Conservation (phyloP, 2,888 invertebrate species). For the Mythimna ferrago region DNA sequence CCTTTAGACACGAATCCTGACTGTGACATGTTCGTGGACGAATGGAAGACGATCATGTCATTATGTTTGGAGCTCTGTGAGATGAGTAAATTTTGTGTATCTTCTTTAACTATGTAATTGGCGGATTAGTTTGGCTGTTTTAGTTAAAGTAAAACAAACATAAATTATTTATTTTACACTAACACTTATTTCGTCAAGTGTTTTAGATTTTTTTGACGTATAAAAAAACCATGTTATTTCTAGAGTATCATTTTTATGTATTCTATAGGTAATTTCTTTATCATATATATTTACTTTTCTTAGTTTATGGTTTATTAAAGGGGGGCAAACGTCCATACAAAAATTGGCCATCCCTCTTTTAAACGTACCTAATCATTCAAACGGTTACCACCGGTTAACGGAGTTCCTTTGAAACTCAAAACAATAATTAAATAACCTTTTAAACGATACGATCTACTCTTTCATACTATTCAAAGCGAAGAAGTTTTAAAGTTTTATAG, state of each 20-base stretch:
- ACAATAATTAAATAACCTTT: constrained; percentile 27
- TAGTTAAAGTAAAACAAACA: no score
- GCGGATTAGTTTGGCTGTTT: no score
- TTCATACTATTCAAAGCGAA: constrained; percentile 15
- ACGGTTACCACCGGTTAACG: background rate
- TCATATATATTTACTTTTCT: no score
- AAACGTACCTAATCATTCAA: background rate
- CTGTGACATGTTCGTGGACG: no score
- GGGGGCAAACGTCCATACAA: background rate
- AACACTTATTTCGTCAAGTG: background rate
- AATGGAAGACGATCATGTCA: no score
- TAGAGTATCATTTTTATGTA: background rate
- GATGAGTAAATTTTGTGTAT: no score
- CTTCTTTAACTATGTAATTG: no score
- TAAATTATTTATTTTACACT: no score
- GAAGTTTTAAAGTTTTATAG: constrained; percentile 26
- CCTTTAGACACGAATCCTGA: no score
- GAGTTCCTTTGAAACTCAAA: constrained; percentile 6
- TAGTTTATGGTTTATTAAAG: background rate
- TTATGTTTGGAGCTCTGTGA: no score
- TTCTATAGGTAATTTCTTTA: background rate
- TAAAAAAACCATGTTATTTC: background rate
- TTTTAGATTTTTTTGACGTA: background rate
- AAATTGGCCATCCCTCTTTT: background rate
- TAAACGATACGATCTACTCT: constrained; percentile 20